Base-by-base conservation (phyloP, 2,797 vertebrate genomes). In the Mionectes olivaceus region DNA sequence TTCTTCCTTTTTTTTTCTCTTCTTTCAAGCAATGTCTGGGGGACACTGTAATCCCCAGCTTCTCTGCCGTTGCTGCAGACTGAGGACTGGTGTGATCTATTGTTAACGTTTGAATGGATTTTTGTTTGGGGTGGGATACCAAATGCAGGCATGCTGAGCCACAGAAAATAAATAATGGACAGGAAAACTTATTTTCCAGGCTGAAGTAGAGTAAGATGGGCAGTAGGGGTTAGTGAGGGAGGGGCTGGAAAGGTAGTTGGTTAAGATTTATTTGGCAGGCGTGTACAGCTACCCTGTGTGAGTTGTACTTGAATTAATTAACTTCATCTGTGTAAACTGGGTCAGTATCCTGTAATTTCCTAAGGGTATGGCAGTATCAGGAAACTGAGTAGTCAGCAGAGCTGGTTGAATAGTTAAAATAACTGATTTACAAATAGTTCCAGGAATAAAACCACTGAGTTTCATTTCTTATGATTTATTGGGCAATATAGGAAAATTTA, bases 321-420 rank as follows among this genome's bases (percentile, higher is more conserved):
- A 90, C n/a, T 96, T 95, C 96, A 96, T 96, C 96, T 96, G 96
- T 96, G 91, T 83, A 96, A 96, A 96, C 95, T 83, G 65, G 83
- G 65, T 83, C 87, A 86, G 94, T 81, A 96, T 96, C 95, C 95
- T 96, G 93, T 89, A 90, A 97, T 97, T 96, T 97, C 96, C 96
- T 96, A 87, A 84, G 96, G 95, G 96, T 95, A 94, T 33, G 61
- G 56, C 70, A 70, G 70, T 93, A 96, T 94, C 96, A 95, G 94
- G 95, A 97, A 96, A 95, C 92, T 49, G 80, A 92, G 44, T 84
- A 91, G 85, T 94, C 94, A 95, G 90, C 90, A 96, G 77, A 95
- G 87, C 94, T 96, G 93, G 91, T 37, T 89, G 91, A 91, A 94
- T 75, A 96, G 94, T 96, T 96, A 94, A 94, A 95, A 96, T 95